These are phyloP conservation scores for Stenotaenia linearis DNA, from an alignment of 2,888 invertebrate genomes.

Conservation along the genomic window DNA sequence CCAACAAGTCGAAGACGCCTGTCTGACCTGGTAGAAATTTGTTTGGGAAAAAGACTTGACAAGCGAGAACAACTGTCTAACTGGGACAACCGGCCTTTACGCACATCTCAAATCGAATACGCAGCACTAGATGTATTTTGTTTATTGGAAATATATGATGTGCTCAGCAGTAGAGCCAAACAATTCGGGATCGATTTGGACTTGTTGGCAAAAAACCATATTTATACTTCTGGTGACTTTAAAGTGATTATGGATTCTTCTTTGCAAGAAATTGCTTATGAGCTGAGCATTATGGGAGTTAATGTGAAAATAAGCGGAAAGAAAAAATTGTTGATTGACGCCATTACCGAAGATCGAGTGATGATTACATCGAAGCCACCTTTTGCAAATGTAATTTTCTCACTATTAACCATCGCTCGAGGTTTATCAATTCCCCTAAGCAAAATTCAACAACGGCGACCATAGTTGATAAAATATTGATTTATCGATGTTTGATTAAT, in stretches of 20 bases:
- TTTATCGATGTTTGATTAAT: no score
- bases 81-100: conserved; percentile 77
- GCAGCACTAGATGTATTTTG: conserved; percentile 53
- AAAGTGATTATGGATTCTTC: conserved; percentile 57
- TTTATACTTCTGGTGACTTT: conserved; percentile 39
- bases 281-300: conserved; percentile 59
- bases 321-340: conserved; percentile 51
- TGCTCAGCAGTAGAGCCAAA: no score
- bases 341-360: conserved; percentile 31
- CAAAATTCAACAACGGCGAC: no score
- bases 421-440: no score
- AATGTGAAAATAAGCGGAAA: conserved; percentile 54
- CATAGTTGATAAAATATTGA: no score
- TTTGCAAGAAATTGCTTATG: conserved; percentile 55
- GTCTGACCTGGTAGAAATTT: conserved; percentile 65
- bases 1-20: conserved; percentile 54
- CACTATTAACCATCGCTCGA: no score
- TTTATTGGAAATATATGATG: neutral
- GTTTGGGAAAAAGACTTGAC: conserved; percentile 68
- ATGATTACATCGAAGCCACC: neutral
- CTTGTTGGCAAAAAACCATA: neutral
- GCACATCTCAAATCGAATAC: conserved; percentile 70
- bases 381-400: no score
- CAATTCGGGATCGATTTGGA: no score
- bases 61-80: conserved; percentile 88